A percentile compares a stretch with the other conserved stretches of the same genome.
These are phyloP conservation scores for Acrocephalus scirpaceus DNA, from an alignment of 2,797 vertebrate species.

Conservation along the genomic window DNA sequence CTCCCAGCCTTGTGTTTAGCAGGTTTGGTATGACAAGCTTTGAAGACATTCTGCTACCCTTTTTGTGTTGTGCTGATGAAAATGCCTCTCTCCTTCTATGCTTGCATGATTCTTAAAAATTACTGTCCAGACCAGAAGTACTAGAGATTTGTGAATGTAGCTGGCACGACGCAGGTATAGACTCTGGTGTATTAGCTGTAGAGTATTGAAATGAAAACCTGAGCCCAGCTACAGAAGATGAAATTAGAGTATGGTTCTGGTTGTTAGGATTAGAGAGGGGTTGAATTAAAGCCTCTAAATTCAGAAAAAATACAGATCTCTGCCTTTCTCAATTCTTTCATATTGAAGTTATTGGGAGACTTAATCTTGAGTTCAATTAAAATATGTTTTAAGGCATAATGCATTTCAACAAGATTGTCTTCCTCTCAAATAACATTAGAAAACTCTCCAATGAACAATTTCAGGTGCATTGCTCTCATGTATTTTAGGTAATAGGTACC, in stretches of 20 bases:
- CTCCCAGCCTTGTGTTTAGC: neutral
- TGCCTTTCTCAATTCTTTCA: neutral
- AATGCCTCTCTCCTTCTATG: neutral
- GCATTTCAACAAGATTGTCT: neutral
- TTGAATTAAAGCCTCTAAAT: neutral
- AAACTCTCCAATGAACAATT: neutral
- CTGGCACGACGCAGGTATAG: accelerated
- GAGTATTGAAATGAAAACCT: neutral
- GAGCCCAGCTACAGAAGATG: neutral
- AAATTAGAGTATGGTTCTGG: neutral
- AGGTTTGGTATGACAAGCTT: neutral
- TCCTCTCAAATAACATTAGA: neutral
- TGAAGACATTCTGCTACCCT: neutral
- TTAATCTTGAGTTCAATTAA: neutral
- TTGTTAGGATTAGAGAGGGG: neutral
- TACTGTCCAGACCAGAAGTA: neutral
- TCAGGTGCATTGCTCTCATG: neutral
- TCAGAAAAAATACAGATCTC: neutral
- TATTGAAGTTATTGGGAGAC: neutral
- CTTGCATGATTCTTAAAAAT: neutral
- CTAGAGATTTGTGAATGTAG: neutral
- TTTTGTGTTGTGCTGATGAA: neutral
- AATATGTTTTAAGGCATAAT: neutral
- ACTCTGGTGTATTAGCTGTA: neutral
- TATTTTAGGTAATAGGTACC: neutral